Conservation (phyloP, 2,797 vertebrate genomes). For the Simalia tracyae region DNA sequence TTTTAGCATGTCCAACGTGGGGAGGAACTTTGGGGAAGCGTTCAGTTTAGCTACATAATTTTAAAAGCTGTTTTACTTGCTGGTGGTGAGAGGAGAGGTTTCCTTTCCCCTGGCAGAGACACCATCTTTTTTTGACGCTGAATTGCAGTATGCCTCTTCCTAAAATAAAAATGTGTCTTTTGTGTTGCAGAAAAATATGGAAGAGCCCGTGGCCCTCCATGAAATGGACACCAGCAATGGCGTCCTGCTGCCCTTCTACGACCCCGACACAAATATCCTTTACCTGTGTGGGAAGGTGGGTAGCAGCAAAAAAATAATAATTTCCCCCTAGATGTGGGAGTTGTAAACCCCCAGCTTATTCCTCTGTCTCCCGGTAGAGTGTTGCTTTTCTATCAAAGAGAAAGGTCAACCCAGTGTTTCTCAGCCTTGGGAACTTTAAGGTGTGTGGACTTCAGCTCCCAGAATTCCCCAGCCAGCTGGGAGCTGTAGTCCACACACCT, state of each 20-base stretch:
- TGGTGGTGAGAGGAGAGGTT: background rate
- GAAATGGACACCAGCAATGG: conserved; percentile 98
- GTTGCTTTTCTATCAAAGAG: background rate
- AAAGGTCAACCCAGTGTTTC: background rate
- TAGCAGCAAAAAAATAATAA: background rate
- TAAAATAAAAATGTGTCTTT: background rate
- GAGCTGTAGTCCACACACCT: too few species aligned
- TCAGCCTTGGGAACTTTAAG: too few species aligned
- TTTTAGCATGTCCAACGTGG: background rate
- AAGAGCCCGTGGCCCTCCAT: conserved; percentile 88
- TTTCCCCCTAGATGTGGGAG: background rate
- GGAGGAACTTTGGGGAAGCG: background rate
- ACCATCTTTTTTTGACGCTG: background rate
- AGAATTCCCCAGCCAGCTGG: too few species aligned
- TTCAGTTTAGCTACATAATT: background rate
- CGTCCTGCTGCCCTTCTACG: conserved; percentile 93
- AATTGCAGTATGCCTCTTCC: background rate
- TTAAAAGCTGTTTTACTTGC: background rate
- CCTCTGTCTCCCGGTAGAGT: too few species aligned
- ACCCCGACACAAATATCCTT: conserved; percentile 91
- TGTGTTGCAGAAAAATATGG: conserved; percentile 85
- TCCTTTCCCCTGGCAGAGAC: background rate
- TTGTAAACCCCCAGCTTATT: background rate
- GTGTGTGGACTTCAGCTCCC: too few species aligned
- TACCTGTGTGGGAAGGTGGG: conserved; percentile 95